These are phyloP conservation scores for Drosophila paramelanica DNA, from an alignment of 2,888 invertebrate genomes.

Conservation along the genomic window DNA sequence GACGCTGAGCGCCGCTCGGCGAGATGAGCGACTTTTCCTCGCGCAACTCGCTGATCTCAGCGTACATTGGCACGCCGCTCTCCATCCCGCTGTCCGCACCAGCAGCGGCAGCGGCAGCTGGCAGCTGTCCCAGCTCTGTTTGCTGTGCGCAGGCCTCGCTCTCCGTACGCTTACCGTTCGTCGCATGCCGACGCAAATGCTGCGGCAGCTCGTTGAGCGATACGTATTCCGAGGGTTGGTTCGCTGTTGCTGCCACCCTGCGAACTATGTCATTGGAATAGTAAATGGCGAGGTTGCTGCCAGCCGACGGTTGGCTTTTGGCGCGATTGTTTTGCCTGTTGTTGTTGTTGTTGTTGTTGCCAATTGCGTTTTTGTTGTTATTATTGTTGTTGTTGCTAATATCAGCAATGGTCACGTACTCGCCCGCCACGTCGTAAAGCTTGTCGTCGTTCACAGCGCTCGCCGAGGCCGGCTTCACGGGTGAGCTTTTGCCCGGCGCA, in stretches of 20 bases:
- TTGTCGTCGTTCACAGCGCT: slow-evolving; percentile 85
- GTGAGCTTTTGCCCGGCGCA: slow-evolving; percentile 86
- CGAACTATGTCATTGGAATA: slow-evolving; percentile 90
- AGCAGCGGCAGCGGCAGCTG: slow-evolving; percentile 13
- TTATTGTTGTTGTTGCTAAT: slow-evolving; percentile 91
- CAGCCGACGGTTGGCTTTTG: slow-evolving; percentile 49
- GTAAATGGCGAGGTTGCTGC: slow-evolving; percentile 84
- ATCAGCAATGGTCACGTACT: slow-evolving; percentile 94
- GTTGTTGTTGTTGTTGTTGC: slow-evolving; percentile 85
- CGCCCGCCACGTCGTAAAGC: slow-evolving; percentile 86
- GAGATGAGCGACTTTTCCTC: slow-evolving; percentile 71
- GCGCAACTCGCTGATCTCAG: slow-evolving; percentile 82
- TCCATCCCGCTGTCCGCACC: slow-evolving; percentile 10
- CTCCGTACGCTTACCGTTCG: slow-evolving; percentile 30
- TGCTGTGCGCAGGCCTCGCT: slow-evolving; percentile 61
- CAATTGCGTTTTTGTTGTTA: slow-evolving; percentile 86
- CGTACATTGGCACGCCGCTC: slow-evolving; percentile 79
- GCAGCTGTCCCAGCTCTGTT: slow-evolving; percentile 13
- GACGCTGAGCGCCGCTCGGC: slow-evolving; percentile 85
- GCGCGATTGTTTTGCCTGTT: slow-evolving; percentile 25
- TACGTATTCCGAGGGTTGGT: slow-evolving; percentile 88
- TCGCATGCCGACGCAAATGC: slow-evolving; percentile 74
- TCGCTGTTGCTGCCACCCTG: slow-evolving; percentile 85
- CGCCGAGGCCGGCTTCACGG: slow-evolving; percentile 77
- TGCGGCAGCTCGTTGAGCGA: slow-evolving; percentile 92